phyloP scores from a whole-genome alignment of 2,113 vertebrate species.

The Sisor rabdophorus region DNA sequence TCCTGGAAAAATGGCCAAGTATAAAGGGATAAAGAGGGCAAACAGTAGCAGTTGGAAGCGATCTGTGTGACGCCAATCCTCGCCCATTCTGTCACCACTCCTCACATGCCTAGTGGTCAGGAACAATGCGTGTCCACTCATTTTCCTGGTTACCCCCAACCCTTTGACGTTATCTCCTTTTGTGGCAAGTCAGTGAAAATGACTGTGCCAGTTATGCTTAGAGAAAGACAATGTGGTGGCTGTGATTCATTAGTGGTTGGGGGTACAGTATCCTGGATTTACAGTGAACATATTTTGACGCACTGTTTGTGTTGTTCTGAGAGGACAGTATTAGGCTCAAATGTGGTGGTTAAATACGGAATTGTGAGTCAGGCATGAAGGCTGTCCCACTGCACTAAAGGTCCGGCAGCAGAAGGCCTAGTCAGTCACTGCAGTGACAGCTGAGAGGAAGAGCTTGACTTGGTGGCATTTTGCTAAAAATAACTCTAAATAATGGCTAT shows the following conservation, averaged over 20 bases:
- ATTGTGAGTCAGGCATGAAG: conserved; percentile 33
- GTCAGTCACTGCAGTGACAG: conserved; percentile 55
- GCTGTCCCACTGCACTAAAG: conserved; percentile 29
- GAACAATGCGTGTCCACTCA: conserved; percentile 31
- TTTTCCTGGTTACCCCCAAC: conserved; percentile 22
- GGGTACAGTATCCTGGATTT: conserved; percentile 11
- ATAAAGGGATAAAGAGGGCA: conserved; percentile 29
- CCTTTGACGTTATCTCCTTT: conserved; percentile 32
- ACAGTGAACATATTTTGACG: background rate
- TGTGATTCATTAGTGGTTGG: background rate
- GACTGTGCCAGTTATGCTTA: background rate
- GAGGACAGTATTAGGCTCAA: conserved; percentile 18
- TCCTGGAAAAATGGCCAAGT: conserved; percentile 21
- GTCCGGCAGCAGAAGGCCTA: conserved; percentile 44
- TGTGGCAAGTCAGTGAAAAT: conserved; percentile 12
- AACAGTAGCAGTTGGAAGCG: conserved; percentile 27
- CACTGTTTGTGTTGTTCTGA: conserved; percentile 23
- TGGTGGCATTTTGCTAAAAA: conserved; percentile 43
- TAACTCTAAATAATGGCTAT: conserved; percentile 29
- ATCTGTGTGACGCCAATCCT: conserved; percentile 24
- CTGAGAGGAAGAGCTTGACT: conserved; percentile 39
- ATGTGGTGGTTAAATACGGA: conserved; percentile 35
- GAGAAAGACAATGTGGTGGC: background rate
- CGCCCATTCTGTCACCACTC: conserved; percentile 39
- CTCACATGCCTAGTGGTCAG: conserved; percentile 20